Conservation (phyloP, 2,113 vertebrate genomes). For the Aptenodytes forsteri region DNA sequence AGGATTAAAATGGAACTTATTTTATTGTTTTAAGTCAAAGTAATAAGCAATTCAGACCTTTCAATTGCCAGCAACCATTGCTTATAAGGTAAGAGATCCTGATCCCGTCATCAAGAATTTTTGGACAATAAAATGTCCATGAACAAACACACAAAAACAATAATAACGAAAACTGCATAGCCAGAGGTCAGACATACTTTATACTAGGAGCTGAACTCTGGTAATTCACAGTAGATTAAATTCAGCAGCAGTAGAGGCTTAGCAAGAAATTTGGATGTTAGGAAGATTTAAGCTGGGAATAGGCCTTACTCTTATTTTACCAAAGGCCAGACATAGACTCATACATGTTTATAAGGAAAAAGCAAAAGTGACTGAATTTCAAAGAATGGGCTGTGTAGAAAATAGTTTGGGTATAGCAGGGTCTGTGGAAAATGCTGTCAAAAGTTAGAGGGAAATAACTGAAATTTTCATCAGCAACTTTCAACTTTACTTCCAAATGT, state of each 20-base stretch:
- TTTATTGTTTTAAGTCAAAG: background rate
- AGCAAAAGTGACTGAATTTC: conserved; percentile 52
- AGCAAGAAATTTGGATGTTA: conserved; percentile 50
- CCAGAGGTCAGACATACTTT: conserved; percentile 29
- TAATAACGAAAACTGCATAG: conserved; percentile 21
- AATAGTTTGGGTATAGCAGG: background rate
- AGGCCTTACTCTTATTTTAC: conserved; percentile 48
- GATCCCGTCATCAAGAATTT: background rate
- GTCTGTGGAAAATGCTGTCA: conserved; percentile 42
- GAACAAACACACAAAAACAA: background rate
- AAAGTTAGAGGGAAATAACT: conserved; percentile 59
- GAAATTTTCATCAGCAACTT: conserved; percentile 51
- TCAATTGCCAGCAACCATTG: background rate
- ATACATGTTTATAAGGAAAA: conserved; percentile 58
- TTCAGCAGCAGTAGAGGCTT: conserved; percentile 35
- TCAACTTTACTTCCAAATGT: conserved; percentile 32
- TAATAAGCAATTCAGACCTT: background rate
- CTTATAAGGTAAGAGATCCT: background rate
- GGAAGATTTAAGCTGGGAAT: conserved; percentile 51
- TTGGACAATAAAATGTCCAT: background rate
- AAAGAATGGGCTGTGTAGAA: background rate
- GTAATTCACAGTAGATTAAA: conserved; percentile 51
- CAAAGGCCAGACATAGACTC: conserved; percentile 44
- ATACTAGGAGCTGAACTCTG: background rate
- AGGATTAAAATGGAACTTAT: background rate